Evolutionary conservation across 2,888 invertebrate species (phyloP), one percentile per base, ranked within the genome.

Genomic region (Cataglyphis cursor): DNA sequence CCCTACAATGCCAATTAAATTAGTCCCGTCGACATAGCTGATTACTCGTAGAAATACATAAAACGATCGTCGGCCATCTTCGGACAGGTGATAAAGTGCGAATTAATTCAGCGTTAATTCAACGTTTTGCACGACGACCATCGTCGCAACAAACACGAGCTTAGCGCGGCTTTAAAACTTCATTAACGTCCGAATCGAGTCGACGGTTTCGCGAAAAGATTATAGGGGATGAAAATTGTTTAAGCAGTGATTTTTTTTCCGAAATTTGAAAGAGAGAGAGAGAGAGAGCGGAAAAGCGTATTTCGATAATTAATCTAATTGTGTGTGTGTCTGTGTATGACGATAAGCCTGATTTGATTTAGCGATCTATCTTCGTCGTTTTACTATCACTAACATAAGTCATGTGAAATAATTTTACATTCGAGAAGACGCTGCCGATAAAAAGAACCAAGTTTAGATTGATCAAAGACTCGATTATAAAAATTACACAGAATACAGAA

Each of bases 41-140:
- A 81, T 74, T 76, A 80, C 72, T 72, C 72, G 65, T 64, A 66
- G 74, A 87, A 87, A 85, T 72, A 82, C 83, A 85, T 76, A 78
- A 68, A 70, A 65, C 61, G 31, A 73, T 76, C 51, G 70, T 73
- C 86, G 82, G 64, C 59, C 72, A 76, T 68, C 68, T 86, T 80
- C 68, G 62, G 70, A 84, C 85, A 65, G 83, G 38, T 85, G 88
- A 88, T 87, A 85, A 87, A 90, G 84, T 70, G 86, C 85, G 83
- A 90, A 89, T 88, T 88, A 90, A 88, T 89, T 90, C 87, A 87
- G 74, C 84, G 85, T 85, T 90, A 90, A 89, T 88, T 89, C 82
- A 83, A 72, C 66, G 85, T 68, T 88, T 88, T 81, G 81, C 44
- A 54, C 74, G 51, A 24, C 70, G 84, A 8, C 73, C 59, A 57